phyloP scores from a whole-genome alignment of 2,888 invertebrate genomes.

The Embidobia sp. region DNA sequence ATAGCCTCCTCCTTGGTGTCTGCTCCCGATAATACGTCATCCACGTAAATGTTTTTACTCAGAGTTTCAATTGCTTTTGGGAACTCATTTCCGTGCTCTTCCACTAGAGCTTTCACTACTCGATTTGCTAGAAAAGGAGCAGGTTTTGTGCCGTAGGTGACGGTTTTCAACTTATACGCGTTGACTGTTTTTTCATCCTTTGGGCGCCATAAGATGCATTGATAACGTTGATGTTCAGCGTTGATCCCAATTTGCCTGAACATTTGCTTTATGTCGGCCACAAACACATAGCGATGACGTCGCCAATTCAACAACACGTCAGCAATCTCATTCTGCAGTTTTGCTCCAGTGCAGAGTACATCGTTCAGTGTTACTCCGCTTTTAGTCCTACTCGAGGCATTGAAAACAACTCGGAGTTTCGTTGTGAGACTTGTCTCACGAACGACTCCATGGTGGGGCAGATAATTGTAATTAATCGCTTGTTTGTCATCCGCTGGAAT shows the following conservation, averaged over 20 bases:
- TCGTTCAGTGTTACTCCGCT: not conserved
- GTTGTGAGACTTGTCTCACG: not conserved
- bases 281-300: not conserved
- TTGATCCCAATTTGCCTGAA: not conserved
- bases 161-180: not conserved
- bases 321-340: not conserved
- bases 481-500: not conserved
- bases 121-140: not conserved
- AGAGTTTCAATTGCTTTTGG: not conserved
- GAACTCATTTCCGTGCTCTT: not conserved
- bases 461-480: not conserved
- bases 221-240: not conserved
- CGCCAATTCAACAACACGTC: not conserved
- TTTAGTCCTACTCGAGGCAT: not conserved
- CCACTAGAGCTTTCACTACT: not conserved
- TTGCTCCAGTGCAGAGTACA: not conserved
- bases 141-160: not conserved
- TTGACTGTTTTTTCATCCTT: not conserved
- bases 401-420: slow-evolving; percentile 1
- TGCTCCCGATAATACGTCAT: not conserved
- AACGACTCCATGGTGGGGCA: not conserved
- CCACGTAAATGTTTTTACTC: not conserved
- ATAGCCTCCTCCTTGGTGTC: too few relatives aligned
- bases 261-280: slow-evolving; percentile 1
- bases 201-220: not conserved